phyloP scores from a whole-genome alignment of 2,113 vertebrate species.

The Microtus richardsoni region DNA sequence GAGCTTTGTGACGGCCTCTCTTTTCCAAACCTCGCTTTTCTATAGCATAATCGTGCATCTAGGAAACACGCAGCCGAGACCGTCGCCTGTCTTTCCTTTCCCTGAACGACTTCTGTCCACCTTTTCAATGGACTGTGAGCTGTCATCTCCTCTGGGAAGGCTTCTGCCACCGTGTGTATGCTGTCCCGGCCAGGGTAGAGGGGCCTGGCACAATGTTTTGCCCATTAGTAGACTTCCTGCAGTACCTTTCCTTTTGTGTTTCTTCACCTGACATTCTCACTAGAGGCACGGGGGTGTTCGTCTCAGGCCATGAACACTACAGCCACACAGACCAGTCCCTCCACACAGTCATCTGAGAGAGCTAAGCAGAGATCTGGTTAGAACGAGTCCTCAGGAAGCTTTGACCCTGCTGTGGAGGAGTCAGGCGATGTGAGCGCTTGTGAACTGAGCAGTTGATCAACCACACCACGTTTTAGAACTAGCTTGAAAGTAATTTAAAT shows the following conservation, averaged over 20 bases:
- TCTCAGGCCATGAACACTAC: neutral
- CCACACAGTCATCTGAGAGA: neutral
- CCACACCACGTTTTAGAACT: constrained; percentile 68
- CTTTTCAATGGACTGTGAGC: neutral
- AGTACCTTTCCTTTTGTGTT: neutral
- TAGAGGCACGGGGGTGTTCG: neutral
- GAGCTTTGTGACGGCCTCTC: neutral
- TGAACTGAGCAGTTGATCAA: constrained; percentile 2
- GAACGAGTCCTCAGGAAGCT: neutral
- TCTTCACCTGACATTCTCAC: neutral
- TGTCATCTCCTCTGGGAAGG: neutral
- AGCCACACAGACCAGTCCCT: neutral
- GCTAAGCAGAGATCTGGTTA: neutral
- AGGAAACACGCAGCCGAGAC: neutral
- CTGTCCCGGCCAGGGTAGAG: no score
- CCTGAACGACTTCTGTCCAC: neutral
- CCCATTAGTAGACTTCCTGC: neutral
- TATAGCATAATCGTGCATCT: neutral
- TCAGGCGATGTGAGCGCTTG: neutral
- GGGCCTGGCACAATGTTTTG: neutral
- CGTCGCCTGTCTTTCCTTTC: neutral
- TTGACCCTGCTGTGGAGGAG: neutral
- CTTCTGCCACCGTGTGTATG: neutral
- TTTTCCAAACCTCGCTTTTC: constrained; percentile 3
- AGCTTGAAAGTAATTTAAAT: constrained; percentile 75